A percentile compares a stretch with the other conserved stretches of the same genome.
Conservation (phyloP, 2,797 vertebrate genomes). For the Margarornis squamiger region DNA sequence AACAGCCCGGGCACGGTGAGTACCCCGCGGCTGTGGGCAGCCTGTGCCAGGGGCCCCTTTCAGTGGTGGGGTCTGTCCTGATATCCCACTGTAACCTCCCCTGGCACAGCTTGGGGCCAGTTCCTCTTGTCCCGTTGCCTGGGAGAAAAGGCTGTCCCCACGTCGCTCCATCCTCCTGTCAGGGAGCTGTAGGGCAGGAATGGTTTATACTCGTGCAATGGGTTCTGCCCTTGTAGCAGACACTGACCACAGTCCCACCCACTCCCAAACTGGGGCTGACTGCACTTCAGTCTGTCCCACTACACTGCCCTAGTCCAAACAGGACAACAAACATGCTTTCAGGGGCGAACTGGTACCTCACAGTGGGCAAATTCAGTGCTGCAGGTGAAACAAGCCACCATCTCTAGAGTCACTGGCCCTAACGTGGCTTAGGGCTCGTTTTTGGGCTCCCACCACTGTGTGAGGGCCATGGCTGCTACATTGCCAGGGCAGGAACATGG, state of each 20-base stretch:
- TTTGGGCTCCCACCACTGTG: background rate
- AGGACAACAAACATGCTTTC: accelerated
- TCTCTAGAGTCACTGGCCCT: background rate
- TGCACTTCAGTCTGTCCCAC: background rate
- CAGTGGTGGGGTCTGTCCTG: background rate
- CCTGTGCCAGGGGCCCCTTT: background rate
- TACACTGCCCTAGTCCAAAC: accelerated
- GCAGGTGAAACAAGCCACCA: accelerated
- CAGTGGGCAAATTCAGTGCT: background rate
- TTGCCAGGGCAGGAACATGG: background rate
- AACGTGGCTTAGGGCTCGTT: accelerated
- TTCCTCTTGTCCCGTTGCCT: too few relatives aligned
- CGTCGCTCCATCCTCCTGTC: background rate
- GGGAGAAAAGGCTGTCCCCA: too few relatives aligned
- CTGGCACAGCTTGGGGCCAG: background rate
- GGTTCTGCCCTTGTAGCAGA: background rate
- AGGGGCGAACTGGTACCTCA: accelerated
- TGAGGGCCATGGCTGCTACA: accelerated
- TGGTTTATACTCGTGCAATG: accelerated
- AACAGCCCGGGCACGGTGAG: background rate
- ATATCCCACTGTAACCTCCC: too few relatives aligned
- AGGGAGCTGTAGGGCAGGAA: background rate
- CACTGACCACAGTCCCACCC: background rate
- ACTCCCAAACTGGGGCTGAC: accelerated
- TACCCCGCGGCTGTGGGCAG: background rate